Percentiles rank a stretch among this genome's conserved stretches.
Conservation (phyloP, 2,888 invertebrate species). For the Leptura quadrifasciata region DNA sequence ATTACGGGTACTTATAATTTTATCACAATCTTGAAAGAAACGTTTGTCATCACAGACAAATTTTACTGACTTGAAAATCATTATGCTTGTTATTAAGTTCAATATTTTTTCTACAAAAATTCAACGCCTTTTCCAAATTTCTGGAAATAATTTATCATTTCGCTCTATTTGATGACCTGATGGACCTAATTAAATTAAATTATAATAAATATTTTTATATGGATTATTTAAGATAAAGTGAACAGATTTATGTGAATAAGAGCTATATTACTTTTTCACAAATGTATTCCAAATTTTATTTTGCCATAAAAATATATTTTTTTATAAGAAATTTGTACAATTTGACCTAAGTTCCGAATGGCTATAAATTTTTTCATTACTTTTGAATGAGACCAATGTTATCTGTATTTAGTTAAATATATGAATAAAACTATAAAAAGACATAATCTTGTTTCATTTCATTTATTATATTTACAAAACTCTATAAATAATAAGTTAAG, state of each 20-base stretch:
- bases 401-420: slow-evolving; percentile 40
- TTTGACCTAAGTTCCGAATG: slow-evolving; percentile 19
- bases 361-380: slow-evolving; percentile 36
- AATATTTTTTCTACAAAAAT: too few species aligned
- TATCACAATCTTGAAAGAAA: too few species aligned
- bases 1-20: too few species aligned
- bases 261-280: neutral
- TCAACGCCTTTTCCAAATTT: too few species aligned
- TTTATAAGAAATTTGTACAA: neutral
- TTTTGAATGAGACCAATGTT: slow-evolving; percentile 33
- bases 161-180: too few species aligned
- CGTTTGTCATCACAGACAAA: too few species aligned
- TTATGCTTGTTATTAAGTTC: too few species aligned
- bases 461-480: slow-evolving; percentile 40
- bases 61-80: too few species aligned
- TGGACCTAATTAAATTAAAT: too few species aligned
- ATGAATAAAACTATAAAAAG: slow-evolving; percentile 43
- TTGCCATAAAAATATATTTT: slow-evolving; percentile 16
- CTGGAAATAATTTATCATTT: too few species aligned
- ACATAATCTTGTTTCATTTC: slow-evolving; percentile 43
- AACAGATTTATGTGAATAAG: too few species aligned
- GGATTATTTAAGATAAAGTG: neutral
- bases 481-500: slow-evolving; percentile 28
- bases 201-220: neutral
- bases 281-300: slow-evolving; percentile 5